Evolutionary conservation across 2,797 vertebrate species (phyloP).

Genomic region (Epinephelus coioides): DNA sequence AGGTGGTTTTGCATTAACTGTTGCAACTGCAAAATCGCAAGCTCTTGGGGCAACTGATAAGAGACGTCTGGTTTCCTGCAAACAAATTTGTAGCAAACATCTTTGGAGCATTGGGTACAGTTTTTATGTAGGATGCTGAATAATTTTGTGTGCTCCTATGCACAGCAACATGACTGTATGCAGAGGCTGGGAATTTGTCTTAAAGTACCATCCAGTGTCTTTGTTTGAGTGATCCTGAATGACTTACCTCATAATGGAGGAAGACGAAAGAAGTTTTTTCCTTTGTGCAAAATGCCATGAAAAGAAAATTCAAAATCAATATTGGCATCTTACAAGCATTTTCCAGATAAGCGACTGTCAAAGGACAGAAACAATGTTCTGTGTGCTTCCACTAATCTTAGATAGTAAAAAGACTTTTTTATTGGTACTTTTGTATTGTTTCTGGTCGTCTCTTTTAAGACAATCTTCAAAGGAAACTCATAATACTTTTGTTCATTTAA

Average conservation of each 20-base stretch:
- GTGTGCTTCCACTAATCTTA: not conserved
- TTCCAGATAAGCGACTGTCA: conserved; percentile 3
- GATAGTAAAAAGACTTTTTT: not conserved
- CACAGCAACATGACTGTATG: not conserved
- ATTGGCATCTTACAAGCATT: conserved; percentile 2
- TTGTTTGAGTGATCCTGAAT: not conserved
- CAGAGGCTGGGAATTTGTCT: not conserved
- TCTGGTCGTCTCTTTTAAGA: not conserved
- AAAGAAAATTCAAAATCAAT: conserved; percentile 19
- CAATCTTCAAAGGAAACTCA: too few relatives aligned
- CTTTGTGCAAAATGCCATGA: not conserved
- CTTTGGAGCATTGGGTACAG: not conserved
- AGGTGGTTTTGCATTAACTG: too few relatives aligned
- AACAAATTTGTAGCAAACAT: not conserved
- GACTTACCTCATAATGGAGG: not conserved
- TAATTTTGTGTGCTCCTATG: not conserved
- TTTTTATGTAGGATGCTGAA: not conserved
- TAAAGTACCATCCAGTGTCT: not conserved
- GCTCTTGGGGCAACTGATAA: too few relatives aligned
- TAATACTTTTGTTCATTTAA: not conserved
- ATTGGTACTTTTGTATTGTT: not conserved
- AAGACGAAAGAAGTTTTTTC: not conserved
- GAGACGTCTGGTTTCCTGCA: too few relatives aligned
- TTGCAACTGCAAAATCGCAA: too few relatives aligned
- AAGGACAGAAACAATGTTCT: not conserved